Base-by-base conservation (phyloP, 2,888 invertebrate genomes). In the Adelognathus sp. region DNA sequence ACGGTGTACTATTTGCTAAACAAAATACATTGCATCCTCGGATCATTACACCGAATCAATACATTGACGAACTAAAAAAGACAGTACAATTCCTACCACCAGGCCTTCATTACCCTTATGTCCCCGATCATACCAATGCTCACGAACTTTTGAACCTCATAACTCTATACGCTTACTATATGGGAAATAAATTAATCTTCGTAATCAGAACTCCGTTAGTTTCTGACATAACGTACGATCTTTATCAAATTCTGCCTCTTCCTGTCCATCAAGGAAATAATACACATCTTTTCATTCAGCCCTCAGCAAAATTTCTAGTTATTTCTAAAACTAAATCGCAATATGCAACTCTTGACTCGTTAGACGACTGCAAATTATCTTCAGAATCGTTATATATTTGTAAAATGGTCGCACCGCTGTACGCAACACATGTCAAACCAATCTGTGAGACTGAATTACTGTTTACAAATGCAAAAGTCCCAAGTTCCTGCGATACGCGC, bases 71-170 rank as follows among this genome's bases (percentile, higher is more conserved):
- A 29, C 46, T 63, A 1, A 63, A 63, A 24, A 44, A 44, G 7
- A 46, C 70, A 14, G 41, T 70, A 31, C 54, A 46, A 11, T 70
- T 70, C 3, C 46, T 70, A 58, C 70, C 70, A 5, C n/a, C 70
- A 24, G 70, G 58, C 3, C 16, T 58, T 14, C 14, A 56, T 14
- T 70, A 70, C 1, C 70, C 70, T 21, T 70, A 33, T 5, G 24
- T 54, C 6, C 31, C 60, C 3, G 56, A 70, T 7, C 41, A 70
- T 9, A 18, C 41, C 31, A 56, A 29, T 7, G 70, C 58, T 24
- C 70, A 70, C n/a, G 70, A 70, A 41, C 7, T 70, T 1, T 11
- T 67, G 18, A 67, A 36, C 21, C 52, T 50, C 31, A 33, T 50
- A 2, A 67, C 31, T 21, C 18, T 67, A 16, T 36, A 67, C 9